Evolutionary conservation across 1,140 invertebrate species (phyloP).

Genomic region (Pararge aegeria): DNA sequence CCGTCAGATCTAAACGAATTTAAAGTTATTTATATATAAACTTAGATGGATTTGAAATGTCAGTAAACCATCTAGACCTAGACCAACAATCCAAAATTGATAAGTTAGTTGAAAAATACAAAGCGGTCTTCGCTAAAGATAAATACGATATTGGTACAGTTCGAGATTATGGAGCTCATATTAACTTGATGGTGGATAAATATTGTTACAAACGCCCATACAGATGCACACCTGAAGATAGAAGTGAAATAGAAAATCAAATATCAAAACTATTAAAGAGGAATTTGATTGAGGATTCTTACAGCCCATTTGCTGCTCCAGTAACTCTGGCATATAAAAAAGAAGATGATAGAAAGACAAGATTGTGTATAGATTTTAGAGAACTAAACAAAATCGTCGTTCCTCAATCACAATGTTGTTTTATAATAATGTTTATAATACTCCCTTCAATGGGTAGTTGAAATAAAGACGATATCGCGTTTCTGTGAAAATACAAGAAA

Average conservation of each 20-base stretch:
- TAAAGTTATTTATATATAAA: no score
- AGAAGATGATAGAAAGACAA: conserved; percentile 11
- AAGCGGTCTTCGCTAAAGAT: conserved; percentile 15
- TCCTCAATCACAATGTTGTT: no score
- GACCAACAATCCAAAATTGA: conserved; percentile 6
- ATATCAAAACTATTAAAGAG: conserved; percentile 12
- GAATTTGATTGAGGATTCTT: conserved; percentile 13
- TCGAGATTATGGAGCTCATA: conserved; percentile 8
- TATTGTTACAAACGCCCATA: conserved; percentile 9
- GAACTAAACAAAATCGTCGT: no score
- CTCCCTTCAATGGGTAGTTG: no score
- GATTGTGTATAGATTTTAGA: conserved; percentile 4
- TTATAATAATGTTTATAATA: no score
- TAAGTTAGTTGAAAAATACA: conserved; percentile 11
- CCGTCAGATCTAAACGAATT: no score
- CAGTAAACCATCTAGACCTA: conserved; percentile 11
- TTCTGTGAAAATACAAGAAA: no score
- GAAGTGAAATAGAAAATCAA: conserved; percentile 15
- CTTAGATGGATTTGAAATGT: not conserved
- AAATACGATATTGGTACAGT: conserved; percentile 17
- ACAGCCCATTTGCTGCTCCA: conserved; percentile 24
- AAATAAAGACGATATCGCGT: no score
- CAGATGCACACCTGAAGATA: conserved; percentile 10
- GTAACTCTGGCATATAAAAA: conserved; percentile 23
- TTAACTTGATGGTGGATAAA: conserved; percentile 12